Base-by-base conservation (phyloP, 1,140 invertebrate genomes). In the Drosophila sechellia region DNA sequence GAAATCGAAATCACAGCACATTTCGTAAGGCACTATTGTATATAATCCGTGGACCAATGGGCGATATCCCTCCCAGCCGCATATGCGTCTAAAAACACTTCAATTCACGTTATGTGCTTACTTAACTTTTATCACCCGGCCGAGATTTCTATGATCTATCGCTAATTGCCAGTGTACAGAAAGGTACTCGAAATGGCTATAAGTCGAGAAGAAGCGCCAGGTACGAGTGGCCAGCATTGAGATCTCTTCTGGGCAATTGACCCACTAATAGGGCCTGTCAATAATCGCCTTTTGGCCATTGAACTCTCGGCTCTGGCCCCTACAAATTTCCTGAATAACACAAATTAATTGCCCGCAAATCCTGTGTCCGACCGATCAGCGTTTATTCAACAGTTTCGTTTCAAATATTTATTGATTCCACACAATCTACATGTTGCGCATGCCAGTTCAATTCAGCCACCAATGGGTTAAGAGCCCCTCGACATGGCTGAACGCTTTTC, bases 291-390 rank as follows among this genome's bases (percentile, higher is more conserved):
- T 55, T 68, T 86, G 84, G 84, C 72, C 83, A 50, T 76, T 87
- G 83, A 86, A 83, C 83, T 71, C 66, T 37, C 6, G 45, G 15
- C 5, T 4, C 4, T 45, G 3, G n/a, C 17, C 35, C 48, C 31
- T 20, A 22, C 20, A 25, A 40, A 40, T 53, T 48, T 53, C 69
- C 60, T 17, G 35, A 10, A 42, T 48, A 60, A 79, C 73, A 87
- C 79, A 85, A 90, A 90, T 90, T 90, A 90, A 90, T 90, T 87
- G 83, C 87, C 89, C 89, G 87, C 89, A 90, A 90, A 90, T 90
- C 89, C 89, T 90, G 89, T 90, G 87, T 87, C 43, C 64, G 15
- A 35, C 50, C 48, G 20, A 56, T 22, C 31, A 25, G 53, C 80
- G 80, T 85, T 34, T 83, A 85, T 86, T 86, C 83, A 86, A 86